Evolutionary conservation across 2,797 vertebrate species (phyloP).

Genomic region (Austrolebias charrua): DNA sequence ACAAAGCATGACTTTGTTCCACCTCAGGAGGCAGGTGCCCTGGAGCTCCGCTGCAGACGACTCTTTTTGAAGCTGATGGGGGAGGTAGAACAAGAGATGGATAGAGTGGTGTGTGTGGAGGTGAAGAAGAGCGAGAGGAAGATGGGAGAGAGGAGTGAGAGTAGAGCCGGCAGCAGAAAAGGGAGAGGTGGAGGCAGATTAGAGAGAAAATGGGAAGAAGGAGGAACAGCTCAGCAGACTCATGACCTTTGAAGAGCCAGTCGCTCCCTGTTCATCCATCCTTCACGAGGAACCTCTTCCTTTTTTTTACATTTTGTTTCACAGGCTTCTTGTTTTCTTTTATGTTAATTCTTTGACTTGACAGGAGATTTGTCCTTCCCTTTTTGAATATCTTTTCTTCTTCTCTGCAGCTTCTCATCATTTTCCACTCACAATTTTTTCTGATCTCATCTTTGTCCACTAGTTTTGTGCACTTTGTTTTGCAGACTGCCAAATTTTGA

Average conservation of each 20-base stretch:
- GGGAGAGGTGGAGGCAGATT: conserved; percentile 1
- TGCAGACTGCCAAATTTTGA: neutral
- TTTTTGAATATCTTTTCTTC: neutral
- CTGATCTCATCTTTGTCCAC: too few relatives aligned
- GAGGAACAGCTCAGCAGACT: conserved; percentile 14
- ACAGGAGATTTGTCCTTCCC: neutral
- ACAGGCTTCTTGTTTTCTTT: neutral
- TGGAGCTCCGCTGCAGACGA: conserved; percentile 58
- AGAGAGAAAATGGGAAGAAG: conserved; percentile 6
- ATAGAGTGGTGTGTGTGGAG: too few relatives aligned
- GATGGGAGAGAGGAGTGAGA: conserved; percentile 25
- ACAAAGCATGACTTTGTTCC: conserved; percentile 62
- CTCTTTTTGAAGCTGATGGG: conserved; percentile 76
- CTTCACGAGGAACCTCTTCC: neutral
- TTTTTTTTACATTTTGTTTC: conserved; percentile 7
- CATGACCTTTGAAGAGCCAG: conserved; percentile 54
- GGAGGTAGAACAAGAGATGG: conserved; percentile 43
- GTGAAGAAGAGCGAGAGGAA: conserved; percentile 12
- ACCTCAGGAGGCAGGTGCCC: conserved; percentile 71
- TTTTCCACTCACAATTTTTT: too few relatives aligned
- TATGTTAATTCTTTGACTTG: neutral
- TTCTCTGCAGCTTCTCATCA: too few relatives aligned
- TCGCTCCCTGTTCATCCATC: conserved; percentile 6
- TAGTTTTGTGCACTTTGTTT: neutral
- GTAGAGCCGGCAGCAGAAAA: conserved; percentile 1